Evolutionary conservation across 2,113 vertebrate genomes (phyloP).

Genomic region (Malaclemys terrapin): DNA sequence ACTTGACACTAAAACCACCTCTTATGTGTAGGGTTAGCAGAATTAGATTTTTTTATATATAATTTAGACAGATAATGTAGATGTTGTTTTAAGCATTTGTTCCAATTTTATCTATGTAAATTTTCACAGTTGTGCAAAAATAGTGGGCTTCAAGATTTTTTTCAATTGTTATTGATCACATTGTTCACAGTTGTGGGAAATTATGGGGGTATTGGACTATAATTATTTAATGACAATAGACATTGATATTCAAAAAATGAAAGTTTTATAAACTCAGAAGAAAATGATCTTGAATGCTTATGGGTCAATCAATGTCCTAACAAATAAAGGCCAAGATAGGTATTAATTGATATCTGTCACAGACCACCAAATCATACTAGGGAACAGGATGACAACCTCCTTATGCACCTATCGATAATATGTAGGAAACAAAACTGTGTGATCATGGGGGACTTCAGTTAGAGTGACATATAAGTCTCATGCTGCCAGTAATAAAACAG

Average conservation of each 20-base stretch:
- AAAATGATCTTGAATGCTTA: neutral
- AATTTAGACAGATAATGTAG: neutral
- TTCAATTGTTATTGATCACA: neutral
- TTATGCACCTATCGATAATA: neutral
- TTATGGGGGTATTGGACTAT: neutral
- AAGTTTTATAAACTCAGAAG: neutral
- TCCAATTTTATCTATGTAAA: neutral
- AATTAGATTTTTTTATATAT: neutral
- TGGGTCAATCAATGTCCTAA: neutral
- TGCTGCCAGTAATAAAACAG: neutral
- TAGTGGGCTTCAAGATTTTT: neutral
- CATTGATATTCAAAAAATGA: neutral
- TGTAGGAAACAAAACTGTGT: neutral
- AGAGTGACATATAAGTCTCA: neutral
- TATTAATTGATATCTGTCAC: neutral
- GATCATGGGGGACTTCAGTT: neutral
- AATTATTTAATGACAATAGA: no score
- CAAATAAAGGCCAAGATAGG: neutral
- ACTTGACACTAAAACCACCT: neutral
- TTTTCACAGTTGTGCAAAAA: neutral
- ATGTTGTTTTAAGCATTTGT: neutral
- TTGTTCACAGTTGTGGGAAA: neutral
- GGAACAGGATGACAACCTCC: neutral
- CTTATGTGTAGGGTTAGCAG: accelerated
- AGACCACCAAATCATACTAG: neutral